Evolutionary conservation across 2,113 vertebrate species (phyloP).

Genomic region (Neotoma lepida): DNA sequence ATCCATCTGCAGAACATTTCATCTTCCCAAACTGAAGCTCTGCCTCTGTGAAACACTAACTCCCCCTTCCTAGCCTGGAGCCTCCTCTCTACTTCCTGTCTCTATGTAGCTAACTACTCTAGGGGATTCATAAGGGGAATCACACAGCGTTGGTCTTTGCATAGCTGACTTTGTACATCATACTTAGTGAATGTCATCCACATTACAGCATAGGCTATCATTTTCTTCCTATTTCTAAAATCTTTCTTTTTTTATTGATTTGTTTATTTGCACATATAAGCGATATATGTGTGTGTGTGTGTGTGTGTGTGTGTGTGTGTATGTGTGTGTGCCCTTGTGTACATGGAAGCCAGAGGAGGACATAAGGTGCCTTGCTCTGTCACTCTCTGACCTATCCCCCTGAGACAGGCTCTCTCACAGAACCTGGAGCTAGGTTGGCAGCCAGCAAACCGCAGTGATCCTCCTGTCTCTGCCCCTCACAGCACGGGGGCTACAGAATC

Average conservation of each 20-base stretch:
- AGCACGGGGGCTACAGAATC: not conserved
- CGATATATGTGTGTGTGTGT: not conserved
- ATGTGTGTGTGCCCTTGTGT: too few relatives aligned
- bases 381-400: not conserved
- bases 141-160: not conserved
- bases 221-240: not conserved
- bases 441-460: not conserved
- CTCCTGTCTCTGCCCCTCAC: not conserved
- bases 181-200: not conserved
- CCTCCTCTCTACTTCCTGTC: not conserved
- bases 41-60: not conserved
- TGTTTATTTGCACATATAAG: not conserved
- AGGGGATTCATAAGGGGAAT: not conserved
- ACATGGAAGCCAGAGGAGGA: not conserved
- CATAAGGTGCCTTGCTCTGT: not conserved
- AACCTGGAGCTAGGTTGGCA: not conserved
- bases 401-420: not conserved
- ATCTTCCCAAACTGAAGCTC: not conserved
- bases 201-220: not conserved
- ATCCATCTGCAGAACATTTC: not conserved
- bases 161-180: not conserved
- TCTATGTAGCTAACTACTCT: not conserved
- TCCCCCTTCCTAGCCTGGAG: not conserved
- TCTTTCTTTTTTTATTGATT: too few relatives aligned
- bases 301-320: not conserved